These are phyloP conservation scores for Himalopsyche phryganea DNA, from an alignment of 1,140 invertebrate genomes.

Conservation along the genomic window DNA sequence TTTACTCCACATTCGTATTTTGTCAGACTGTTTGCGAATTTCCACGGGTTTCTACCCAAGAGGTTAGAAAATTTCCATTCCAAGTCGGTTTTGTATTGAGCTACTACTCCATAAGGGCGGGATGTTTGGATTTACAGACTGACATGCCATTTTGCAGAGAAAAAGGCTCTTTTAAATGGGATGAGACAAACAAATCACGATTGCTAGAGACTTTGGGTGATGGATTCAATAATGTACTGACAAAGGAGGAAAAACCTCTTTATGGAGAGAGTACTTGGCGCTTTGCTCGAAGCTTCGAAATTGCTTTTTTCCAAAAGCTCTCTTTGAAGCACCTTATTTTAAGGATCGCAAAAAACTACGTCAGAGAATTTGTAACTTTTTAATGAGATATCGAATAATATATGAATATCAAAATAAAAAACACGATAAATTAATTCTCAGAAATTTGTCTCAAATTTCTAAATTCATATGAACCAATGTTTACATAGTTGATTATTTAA, in stretches of 20 bases:
- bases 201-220: slow-evolving; percentile 25
- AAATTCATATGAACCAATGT: no score
- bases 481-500: no score
- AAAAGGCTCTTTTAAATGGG: slow-evolving; percentile 23
- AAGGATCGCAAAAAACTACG: no score
- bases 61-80: slow-evolving; percentile 22
- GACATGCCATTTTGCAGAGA: slow-evolving; percentile 26
- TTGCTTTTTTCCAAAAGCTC: no score
- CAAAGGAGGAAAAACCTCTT: slow-evolving; percentile 19
- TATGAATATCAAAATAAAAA: no score
- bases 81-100: slow-evolving; percentile 10
- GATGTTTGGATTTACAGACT: slow-evolving; percentile 14
- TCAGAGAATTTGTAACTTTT: no score
- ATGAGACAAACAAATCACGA: slow-evolving; percentile 26
- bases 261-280: slow-evolving; percentile 9
- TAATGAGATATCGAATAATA: slow-evolving; percentile 10
- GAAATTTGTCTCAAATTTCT: no score
- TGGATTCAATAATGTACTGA: slow-evolving; percentile 30
- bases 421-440: no score
- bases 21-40: neutral
- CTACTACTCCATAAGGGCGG: slow-evolving; percentile 1
- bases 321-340: no score
- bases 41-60: neutral
- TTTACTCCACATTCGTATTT: no score
- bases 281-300: no score